Evolutionary conservation across 2,113 vertebrate species (phyloP).

Genomic region (Thalassarche chlororhynchos): DNA sequence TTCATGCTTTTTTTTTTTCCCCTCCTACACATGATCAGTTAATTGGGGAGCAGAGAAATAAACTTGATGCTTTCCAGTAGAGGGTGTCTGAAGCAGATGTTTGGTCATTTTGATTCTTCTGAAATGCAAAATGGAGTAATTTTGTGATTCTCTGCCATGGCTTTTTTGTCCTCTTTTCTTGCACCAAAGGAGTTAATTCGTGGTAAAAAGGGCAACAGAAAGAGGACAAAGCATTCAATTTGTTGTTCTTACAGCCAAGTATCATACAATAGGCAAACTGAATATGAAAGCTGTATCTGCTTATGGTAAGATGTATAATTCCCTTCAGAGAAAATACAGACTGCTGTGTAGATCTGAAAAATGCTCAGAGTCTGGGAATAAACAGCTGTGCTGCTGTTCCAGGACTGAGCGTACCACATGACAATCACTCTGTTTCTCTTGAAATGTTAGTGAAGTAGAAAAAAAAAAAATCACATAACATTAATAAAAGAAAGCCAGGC

Average conservation of each 20-base stretch:
- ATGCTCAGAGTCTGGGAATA: background rate
- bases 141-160: background rate
- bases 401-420: background rate
- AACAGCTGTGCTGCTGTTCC: conserved; percentile 9
- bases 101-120: background rate
- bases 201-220: background rate
- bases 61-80: conserved; percentile 18
- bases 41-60: background rate
- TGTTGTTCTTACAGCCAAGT: background rate
- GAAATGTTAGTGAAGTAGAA: background rate
- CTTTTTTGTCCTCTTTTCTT: background rate
- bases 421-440: background rate
- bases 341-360: background rate
- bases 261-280: background rate
- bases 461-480: background rate
- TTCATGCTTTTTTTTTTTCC: background rate
- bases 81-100: conserved; percentile 15
- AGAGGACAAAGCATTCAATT: background rate
- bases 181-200: background rate
- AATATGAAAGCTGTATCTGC: background rate
- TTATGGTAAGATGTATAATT: background rate
- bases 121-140: background rate
- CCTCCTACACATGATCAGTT: background rate
- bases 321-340: background rate
- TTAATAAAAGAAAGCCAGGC: conserved; percentile 29